Percentiles rank a stretch among this genome's conserved stretches.
phyloP scores from a whole-genome alignment of 2,113 vertebrate species.

The Murina feae region DNA sequence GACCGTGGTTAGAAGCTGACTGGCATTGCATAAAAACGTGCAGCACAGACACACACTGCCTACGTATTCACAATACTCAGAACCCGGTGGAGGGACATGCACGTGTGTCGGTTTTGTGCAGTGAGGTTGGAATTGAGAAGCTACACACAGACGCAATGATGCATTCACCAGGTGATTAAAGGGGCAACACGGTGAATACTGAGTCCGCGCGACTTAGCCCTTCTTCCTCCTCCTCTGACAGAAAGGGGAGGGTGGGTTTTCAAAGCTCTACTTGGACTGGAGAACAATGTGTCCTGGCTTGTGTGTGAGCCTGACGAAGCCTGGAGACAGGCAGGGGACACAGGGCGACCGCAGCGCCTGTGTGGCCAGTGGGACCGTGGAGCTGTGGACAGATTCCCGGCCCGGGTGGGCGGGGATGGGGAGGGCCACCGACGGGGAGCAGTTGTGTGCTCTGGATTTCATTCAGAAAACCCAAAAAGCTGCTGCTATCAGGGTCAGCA shows the following conservation, averaged over 20 bases:
- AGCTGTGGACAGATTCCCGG: not conserved
- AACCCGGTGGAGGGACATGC: not conserved
- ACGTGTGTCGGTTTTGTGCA: not conserved
- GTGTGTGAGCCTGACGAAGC: not conserved
- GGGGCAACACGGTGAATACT: not conserved
- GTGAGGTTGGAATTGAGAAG: not conserved
- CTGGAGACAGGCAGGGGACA: not conserved
- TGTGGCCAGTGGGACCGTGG: not conserved
- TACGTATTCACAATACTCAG: not conserved
- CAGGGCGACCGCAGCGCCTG: not conserved
- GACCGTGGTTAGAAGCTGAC: slow-evolving; percentile 25
- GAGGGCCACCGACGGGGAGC: not conserved
- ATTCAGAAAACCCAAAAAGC: not conserved
- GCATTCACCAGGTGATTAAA: not conserved
- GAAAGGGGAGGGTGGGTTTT: not conserved
- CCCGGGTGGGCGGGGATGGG: not conserved
- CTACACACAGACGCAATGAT: not conserved
- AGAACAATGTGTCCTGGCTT: not conserved
- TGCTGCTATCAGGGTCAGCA: not conserved
- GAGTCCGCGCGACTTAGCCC: not conserved
- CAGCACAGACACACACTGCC: not conserved
- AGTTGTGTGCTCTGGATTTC: not conserved
- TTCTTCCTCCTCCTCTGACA: not conserved
- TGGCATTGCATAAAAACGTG: slow-evolving; percentile 17
- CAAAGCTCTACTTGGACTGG: not conserved